Percentiles rank a stretch among this genome's conserved stretches.
Evolutionary conservation across 2,888 invertebrate genomes (phyloP).

Genomic region (Synanthedon formicaeformis): DNA sequence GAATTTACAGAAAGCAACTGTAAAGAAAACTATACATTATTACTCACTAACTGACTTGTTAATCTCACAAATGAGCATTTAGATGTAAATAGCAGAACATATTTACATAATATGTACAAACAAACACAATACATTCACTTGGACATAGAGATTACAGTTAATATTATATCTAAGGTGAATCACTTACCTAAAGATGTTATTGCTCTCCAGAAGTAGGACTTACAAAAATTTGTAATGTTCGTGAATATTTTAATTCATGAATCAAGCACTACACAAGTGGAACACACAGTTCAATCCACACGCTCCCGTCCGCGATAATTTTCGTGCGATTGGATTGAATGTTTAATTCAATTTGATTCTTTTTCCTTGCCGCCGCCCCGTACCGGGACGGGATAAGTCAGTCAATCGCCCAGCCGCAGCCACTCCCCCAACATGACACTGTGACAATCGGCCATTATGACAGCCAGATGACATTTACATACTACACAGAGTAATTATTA

Average conservation of each 20-base stretch:
- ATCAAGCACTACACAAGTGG: slow-evolving; percentile 34
- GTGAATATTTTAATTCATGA: slow-evolving; percentile 27
- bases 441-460: too few species aligned
- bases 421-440: not conserved
- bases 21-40: too few species aligned
- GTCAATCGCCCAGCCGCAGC: not conserved
- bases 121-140: too few species aligned
- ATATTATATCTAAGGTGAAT: not conserved
- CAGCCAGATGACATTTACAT: too few species aligned
- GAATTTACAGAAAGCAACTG: too few species aligned
- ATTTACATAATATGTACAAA: too few species aligned
- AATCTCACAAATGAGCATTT: too few species aligned
- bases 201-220: slow-evolving; percentile 13
- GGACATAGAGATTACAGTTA: not conserved
- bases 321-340: too few species aligned
- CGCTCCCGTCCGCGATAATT: not conserved
- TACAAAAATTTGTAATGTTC: slow-evolving; percentile 10
- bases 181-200: slow-evolving; percentile 32
- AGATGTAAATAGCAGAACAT: too few species aligned
- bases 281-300: slow-evolving; percentile 5
- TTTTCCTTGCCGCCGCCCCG: not conserved
- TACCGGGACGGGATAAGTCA: not conserved
- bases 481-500: too few species aligned
- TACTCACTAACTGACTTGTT: too few species aligned
- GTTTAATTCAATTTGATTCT: not conserved